A percentile compares a stretch with the other conserved stretches of the same genome.
These are phyloP conservation scores for Dasypus novemcinctus DNA, from an alignment of 2,113 vertebrate species.

Conservation along the genomic window DNA sequence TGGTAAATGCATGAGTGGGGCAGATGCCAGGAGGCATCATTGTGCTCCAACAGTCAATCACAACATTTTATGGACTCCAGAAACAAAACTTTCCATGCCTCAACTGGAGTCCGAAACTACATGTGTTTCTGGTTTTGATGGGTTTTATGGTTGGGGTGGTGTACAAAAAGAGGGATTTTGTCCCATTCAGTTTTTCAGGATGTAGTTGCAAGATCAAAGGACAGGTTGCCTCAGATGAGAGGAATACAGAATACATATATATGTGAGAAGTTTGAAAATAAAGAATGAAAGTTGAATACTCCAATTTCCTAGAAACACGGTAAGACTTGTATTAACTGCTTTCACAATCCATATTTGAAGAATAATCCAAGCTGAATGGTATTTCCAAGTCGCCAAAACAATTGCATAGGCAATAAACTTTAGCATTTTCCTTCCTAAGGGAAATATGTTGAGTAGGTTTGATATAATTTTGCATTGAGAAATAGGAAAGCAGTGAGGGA, in stretches of 20 bases:
- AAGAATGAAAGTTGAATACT: background rate
- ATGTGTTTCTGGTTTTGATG: background rate
- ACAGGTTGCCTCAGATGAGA: background rate
- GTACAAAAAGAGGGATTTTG: background rate
- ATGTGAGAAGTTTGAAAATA: background rate
- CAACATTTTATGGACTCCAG: background rate
- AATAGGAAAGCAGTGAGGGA: background rate
- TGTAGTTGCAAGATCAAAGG: slow-evolving; percentile 21
- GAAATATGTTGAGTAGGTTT: background rate
- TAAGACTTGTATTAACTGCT: background rate
- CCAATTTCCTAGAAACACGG: background rate
- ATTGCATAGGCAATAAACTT: background rate
- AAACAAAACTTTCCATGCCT: background rate
- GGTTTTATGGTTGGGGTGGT: background rate
- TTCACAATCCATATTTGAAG: slow-evolving; percentile 6
- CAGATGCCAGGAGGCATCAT: fast-evolving
- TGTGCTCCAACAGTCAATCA: fast-evolving
- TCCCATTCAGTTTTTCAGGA: background rate
- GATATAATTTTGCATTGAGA: slow-evolving; percentile 18
- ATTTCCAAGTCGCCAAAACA: slow-evolving; percentile 42
- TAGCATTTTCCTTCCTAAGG: background rate
- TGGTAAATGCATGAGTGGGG: background rate
- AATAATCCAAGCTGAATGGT: background rate
- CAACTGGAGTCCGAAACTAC: background rate
- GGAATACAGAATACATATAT: background rate